Evolutionary conservation across 2,888 invertebrate species (phyloP).

Genomic region (Microplitis deprimator): DNA sequence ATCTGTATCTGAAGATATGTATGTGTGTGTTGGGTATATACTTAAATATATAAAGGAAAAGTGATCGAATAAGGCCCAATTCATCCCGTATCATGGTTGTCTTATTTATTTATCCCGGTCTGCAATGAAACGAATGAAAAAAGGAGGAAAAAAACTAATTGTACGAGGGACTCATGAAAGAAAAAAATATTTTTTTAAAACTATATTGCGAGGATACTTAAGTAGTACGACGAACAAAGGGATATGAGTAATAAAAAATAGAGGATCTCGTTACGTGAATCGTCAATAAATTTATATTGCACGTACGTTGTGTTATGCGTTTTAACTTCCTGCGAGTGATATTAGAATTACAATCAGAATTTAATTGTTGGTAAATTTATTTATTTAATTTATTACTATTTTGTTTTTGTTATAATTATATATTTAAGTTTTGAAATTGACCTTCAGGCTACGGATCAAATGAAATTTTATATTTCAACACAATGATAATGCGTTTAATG

Average conservation of each 20-base stretch:
- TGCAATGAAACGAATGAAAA: not conserved
- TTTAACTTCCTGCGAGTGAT: slow-evolving; percentile 30
- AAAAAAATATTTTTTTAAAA: slow-evolving; percentile 10
- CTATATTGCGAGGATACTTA: slow-evolving; percentile 20
- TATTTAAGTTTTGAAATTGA: not conserved
- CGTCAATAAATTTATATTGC: slow-evolving; percentile 55
- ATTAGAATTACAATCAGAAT: not conserved
- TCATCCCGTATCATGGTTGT: not conserved
- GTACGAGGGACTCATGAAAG: not conserved
- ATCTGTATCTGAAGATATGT: not conserved
- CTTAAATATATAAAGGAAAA: not conserved
- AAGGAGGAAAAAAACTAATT: not conserved
- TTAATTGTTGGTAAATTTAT: not conserved
- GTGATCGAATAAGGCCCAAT: not conserved
- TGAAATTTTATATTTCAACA: not conserved
- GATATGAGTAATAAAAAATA: slow-evolving; percentile 18
- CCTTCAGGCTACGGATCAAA: not conserved
- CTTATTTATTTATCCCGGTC: not conserved
- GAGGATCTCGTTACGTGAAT: slow-evolving; percentile 43
- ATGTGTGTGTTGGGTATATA: not conserved
- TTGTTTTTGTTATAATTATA: not conserved
- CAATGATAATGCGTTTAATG: not conserved
- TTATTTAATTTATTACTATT: not conserved
- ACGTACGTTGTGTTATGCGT: slow-evolving; percentile 41
- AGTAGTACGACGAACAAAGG: slow-evolving; percentile 25